Evolutionary conservation across 2,113 vertebrate species (phyloP), one percentile per base, ranked within the genome.

Genomic region (Neodon shergylaensis): DNA sequence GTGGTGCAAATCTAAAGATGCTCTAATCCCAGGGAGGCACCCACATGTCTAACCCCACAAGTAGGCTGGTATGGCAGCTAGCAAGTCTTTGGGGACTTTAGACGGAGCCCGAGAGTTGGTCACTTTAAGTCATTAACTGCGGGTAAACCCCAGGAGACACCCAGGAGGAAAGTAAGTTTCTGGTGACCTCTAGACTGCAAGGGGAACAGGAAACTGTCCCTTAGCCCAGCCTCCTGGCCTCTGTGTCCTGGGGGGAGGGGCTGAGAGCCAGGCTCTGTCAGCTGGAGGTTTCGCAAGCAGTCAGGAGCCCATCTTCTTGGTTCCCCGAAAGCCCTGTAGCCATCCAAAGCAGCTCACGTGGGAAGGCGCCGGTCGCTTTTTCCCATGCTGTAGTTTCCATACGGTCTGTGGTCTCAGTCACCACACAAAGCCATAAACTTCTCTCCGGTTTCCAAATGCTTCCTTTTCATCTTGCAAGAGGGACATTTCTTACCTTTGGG

Each of bases 311-410:
- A 1, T 58, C 61, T 63, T 68, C 89, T 83, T 0, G 5, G 24
- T 42, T 78, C 78, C 39, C 49, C 3, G 0, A 58, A 52, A 76
- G 42, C 68, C n/a, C 63, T 21, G 19, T 1, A 14, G 58, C 22
- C 44, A 42, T 12, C 68, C 3, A 3, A 13, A 39, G 78, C 0
- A 36, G 78, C 61, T 66, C 3, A 0, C 0, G 5, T 0, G 2
- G 84, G 66, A 22, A 0, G 36, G 44, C 0, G 0, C 1, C 63
- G 26, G n/a, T 17, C 26, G 0, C 19, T n/a, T 22, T 9, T 31
- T 2, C 26, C 1, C 0, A 0, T 0, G 22, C 28, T 0, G 4
- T 1, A 47, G 66, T 33, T 54, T 52, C 10, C 16, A 52, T 7
- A 19, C 10, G 1, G 49, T 39, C 42, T 3, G 22, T 2, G 77